Percentiles rank a stretch among this genome's conserved stretches.
Conservation (phyloP, 1,140 invertebrate species). For the Popillia japonica region DNA sequence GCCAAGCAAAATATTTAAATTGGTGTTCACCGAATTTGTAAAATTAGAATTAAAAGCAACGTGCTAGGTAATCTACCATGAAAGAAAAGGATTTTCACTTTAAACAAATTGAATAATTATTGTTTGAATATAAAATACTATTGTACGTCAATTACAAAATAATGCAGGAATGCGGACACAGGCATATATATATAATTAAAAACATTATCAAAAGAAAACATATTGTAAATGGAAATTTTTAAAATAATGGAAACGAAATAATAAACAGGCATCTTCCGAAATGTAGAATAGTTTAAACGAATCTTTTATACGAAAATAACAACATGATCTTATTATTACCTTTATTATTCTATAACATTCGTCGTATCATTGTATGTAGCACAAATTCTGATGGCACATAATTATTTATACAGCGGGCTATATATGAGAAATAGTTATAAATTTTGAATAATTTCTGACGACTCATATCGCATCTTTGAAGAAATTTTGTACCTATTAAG, state of each 20-base stretch:
- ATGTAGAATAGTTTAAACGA: too few species aligned
- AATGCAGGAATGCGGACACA: not conserved
- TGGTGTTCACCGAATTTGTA: not conserved
- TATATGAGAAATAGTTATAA: too few species aligned
- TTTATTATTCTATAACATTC: too few species aligned
- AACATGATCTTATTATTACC: too few species aligned
- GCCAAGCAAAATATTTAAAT: not conserved
- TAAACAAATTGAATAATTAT: not conserved
- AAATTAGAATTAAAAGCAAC: not conserved
- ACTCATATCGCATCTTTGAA: too few species aligned
- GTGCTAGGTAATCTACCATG: not conserved
- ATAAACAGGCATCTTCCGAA: too few species aligned
- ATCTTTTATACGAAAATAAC: too few species aligned
- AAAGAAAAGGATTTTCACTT: not conserved
- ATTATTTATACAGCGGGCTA: too few species aligned
- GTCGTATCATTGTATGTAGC: too few species aligned
- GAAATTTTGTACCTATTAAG: too few species aligned
- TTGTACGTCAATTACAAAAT: not conserved
- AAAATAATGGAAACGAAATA: not conserved
- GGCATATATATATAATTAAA: not conserved
- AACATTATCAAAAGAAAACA: not conserved
- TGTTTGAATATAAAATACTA: not conserved
- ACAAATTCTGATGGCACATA: too few species aligned
- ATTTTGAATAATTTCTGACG: too few species aligned
- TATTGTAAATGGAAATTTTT: not conserved